Conservation (phyloP, 2,797 vertebrate species). For the Crotalus adamanteus region DNA sequence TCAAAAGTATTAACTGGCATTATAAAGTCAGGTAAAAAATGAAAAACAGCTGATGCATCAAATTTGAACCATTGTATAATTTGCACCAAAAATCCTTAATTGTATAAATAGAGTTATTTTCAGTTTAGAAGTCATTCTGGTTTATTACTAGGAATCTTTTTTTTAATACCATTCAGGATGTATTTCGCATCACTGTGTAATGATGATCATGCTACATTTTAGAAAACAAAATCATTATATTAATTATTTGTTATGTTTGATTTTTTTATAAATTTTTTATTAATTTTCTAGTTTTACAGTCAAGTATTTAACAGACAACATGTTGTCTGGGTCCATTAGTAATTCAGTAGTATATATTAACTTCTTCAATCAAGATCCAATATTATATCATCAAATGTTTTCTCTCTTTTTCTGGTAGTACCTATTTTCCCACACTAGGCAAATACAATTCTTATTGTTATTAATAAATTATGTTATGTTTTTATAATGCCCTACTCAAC, state of each 20-base stretch:
- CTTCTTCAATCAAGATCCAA: too few relatives aligned
- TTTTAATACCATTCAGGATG: not conserved
- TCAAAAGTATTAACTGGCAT: not conserved
- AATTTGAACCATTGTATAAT: not conserved
- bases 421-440: too few relatives aligned
- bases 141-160: not conserved
- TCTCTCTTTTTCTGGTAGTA: too few relatives aligned
- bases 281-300: too few relatives aligned
- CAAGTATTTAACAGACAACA: too few relatives aligned
- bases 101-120: not conserved
- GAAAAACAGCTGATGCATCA: not conserved
- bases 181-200: not conserved
- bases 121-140: not conserved
- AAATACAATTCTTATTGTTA: too few relatives aligned
- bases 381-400: too few relatives aligned
- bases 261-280: too few relatives aligned
- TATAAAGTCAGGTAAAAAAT: not conserved
- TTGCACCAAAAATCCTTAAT: not conserved
- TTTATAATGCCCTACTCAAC: not conserved
- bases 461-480: not conserved
- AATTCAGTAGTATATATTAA: too few relatives aligned
- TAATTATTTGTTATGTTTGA: not conserved
- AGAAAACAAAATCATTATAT: not conserved
- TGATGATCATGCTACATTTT: not conserved
- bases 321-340: too few relatives aligned